A percentile compares a stretch with the other conserved stretches of the same genome.
phyloP scores from a whole-genome alignment of 2,113 vertebrate species.

The Clarias batrachus region DNA sequence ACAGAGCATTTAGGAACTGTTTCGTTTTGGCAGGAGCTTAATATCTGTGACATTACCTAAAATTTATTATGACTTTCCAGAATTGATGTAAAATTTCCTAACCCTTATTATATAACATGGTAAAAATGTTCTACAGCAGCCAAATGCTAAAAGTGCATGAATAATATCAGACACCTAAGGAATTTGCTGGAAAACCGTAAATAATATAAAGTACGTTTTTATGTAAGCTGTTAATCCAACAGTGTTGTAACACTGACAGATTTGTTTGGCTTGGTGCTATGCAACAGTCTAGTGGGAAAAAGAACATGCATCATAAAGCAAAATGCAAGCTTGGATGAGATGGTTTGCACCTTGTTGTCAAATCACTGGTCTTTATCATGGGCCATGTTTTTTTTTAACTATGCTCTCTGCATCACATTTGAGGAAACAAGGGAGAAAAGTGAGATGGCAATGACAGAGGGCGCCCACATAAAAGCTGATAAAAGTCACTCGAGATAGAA shows the following conservation, averaged over 20 bases:
- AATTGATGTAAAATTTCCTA: neutral
- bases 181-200: constrained; percentile 7
- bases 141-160: constrained; percentile 6
- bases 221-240: neutral
- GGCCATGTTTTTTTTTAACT: neutral
- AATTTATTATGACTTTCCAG: neutral
- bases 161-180: constrained; percentile 8
- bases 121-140: constrained; percentile 22
- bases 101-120: neutral
- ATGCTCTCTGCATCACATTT: constrained; percentile 12
- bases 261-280: constrained; percentile 12
- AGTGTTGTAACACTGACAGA: constrained; percentile 17
- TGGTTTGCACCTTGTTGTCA: constrained; percentile 21
- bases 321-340: constrained; percentile 12
- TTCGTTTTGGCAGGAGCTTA: constrained; percentile 1
- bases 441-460: neutral
- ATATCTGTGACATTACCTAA: neutral
- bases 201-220: neutral
- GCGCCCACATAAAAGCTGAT: constrained; percentile 2
- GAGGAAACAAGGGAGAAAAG: constrained; percentile 12
- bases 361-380: constrained; percentile 27
- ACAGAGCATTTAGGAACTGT: neutral
- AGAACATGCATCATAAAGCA: neutral
- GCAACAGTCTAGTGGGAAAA: neutral
- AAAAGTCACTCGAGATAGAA: constrained; percentile 7